phyloP scores from a whole-genome alignment of 2,797 vertebrate species.

The Gadopsis marmoratus region DNA sequence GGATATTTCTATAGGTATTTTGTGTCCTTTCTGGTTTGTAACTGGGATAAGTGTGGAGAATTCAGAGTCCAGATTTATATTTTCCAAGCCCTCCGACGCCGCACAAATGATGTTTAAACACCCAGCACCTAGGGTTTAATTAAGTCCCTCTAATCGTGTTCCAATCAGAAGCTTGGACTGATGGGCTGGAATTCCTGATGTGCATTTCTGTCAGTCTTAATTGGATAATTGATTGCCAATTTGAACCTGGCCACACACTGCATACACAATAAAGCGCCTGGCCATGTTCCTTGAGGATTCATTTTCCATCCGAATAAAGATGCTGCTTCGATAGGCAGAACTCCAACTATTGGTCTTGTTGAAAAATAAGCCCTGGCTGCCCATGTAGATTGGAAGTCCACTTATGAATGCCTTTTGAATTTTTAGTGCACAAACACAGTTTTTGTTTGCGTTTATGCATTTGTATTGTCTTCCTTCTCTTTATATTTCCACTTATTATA shows the following conservation, averaged over 20 bases:
- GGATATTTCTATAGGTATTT: slow-evolving; percentile 45
- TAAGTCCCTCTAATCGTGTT: slow-evolving; percentile 90
- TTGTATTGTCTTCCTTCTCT: slow-evolving; percentile 32
- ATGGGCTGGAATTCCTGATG: slow-evolving; percentile 89
- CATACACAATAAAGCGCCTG: slow-evolving; percentile 89
- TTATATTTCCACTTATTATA: background rate
- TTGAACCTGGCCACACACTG: slow-evolving; percentile 89
- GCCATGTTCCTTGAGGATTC: slow-evolving; percentile 87
- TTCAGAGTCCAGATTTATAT: slow-evolving; percentile 80
- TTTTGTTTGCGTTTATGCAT: slow-evolving; percentile 46
- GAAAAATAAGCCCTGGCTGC: slow-evolving; percentile 76
- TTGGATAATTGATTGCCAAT: slow-evolving; percentile 92
- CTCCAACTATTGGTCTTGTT: slow-evolving; percentile 81
- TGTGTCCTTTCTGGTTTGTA: slow-evolving; percentile 40
- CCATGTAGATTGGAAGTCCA: slow-evolving; percentile 64
- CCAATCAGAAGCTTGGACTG: slow-evolving; percentile 88
- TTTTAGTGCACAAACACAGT: slow-evolving; percentile 48
- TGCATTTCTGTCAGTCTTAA: slow-evolving; percentile 91
- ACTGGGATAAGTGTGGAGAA: slow-evolving; percentile 63
- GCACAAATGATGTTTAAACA: slow-evolving; percentile 89
- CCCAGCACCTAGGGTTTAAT: slow-evolving; percentile 88
- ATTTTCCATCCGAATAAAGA: slow-evolving; percentile 88
- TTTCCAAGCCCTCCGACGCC: slow-evolving; percentile 81
- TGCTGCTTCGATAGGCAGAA: slow-evolving; percentile 85
- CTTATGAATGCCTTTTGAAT: slow-evolving; percentile 72